Conservation (phyloP, 1,140 invertebrate genomes). For the Drosophila mauritiana region DNA sequence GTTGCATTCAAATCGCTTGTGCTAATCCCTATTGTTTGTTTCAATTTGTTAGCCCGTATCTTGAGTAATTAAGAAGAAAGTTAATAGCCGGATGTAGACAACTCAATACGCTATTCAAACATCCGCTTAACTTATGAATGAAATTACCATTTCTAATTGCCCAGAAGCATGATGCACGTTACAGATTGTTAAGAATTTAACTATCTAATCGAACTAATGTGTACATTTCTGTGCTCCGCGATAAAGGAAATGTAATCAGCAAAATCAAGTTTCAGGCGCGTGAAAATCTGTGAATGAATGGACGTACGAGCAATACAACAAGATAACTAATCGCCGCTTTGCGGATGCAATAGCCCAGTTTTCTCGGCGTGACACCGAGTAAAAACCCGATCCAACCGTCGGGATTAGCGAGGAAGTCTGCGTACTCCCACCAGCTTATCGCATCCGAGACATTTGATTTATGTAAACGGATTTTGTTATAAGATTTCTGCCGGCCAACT, state of each 20-base stretch:
- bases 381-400: slow-evolving; percentile 12
- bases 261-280: slow-evolving; percentile 11
- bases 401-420: slow-evolving; percentile 43
- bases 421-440: slow-evolving; percentile 33
- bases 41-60: background rate
- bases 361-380: background rate
- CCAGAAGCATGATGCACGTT: background rate
- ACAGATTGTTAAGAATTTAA: background rate
- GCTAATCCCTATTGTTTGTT: background rate
- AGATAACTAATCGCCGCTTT: slow-evolving; percentile 29
- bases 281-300: slow-evolving; percentile 28
- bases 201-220: background rate
- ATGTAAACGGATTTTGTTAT: slow-evolving; percentile 30
- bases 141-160: too few species aligned
- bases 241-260: slow-evolving; percentile 14
- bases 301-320: background rate
- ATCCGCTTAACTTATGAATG: background rate
- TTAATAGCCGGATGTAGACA: background rate
- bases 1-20: too few species aligned
- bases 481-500: slow-evolving; percentile 21
- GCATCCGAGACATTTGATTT: slow-evolving; percentile 50
- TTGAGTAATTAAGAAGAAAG: background rate
- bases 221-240: background rate
- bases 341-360: slow-evolving; percentile 39
- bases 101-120: background rate